Evolutionary conservation across 2,113 vertebrate genomes (phyloP).

Genomic region (Zingel zingel): DNA sequence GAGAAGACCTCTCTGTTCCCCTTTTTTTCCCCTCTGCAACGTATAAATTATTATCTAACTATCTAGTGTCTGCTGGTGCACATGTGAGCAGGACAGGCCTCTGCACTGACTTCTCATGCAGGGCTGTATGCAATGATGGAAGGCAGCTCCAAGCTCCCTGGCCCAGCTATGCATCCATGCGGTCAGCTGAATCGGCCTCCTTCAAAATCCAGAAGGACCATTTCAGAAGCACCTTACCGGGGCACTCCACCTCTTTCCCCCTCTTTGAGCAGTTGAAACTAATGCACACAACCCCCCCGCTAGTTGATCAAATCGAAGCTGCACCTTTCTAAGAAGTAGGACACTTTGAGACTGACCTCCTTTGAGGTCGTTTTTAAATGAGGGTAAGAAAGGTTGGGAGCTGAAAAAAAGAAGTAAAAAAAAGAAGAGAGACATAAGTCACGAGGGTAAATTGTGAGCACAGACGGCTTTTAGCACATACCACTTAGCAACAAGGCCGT

Average conservation of each 20-base stretch:
- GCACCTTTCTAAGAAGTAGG: conserved; percentile 1
- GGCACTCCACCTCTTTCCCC: conserved; percentile 28
- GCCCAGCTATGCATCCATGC: conserved; percentile 54
- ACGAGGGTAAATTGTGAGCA: conserved; percentile 40
- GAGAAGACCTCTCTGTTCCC: neutral
- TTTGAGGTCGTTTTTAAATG: conserved; percentile 22
- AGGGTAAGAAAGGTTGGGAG: neutral
- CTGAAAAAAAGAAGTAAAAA: neutral
- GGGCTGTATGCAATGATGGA: conserved; percentile 44
- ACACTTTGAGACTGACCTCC: neutral
- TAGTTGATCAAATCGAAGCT: conserved; percentile 12
- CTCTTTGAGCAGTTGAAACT: conserved; percentile 16
- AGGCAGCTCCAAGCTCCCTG: conserved; percentile 37
- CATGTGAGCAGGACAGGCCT: conserved; percentile 1
- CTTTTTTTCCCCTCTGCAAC: neutral
- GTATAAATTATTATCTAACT: neutral
- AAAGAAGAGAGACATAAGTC: conserved; percentile 2
- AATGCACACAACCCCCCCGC: neutral
- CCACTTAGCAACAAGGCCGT: conserved; percentile 65
- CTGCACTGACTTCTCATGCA: conserved; percentile 27
- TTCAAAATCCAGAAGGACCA: conserved; percentile 45
- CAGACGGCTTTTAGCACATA: conserved; percentile 56
- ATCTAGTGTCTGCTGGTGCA: neutral
- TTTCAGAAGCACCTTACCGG: conserved; percentile 48
- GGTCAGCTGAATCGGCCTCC: conserved; percentile 48